Conservation (phyloP, 2,113 vertebrate species). For the Sander lucioperca region DNA sequence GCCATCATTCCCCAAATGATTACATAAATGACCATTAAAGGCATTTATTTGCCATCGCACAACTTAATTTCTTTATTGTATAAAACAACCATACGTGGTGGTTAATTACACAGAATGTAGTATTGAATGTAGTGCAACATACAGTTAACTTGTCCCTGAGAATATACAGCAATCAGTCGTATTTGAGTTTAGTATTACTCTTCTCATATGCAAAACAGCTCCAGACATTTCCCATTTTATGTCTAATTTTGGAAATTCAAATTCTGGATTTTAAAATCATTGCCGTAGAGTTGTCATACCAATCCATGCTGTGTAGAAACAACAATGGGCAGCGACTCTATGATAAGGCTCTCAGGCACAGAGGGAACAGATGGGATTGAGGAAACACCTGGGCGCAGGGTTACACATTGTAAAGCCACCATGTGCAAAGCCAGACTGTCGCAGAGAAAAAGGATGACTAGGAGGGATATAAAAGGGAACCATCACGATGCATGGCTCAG, state of each 20-base stretch:
- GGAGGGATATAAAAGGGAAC: background rate
- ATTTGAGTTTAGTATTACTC: background rate
- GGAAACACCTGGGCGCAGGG: conserved; percentile 69
- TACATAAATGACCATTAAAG: background rate
- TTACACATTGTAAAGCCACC: conserved; percentile 49
- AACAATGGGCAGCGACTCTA: background rate
- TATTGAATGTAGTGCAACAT: background rate
- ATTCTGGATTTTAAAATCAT: background rate
- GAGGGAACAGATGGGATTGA: conserved; percentile 68
- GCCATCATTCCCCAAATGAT: background rate
- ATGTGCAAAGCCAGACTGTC: conserved; percentile 44
- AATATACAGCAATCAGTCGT: background rate
- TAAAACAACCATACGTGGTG: background rate
- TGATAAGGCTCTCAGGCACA: conserved; percentile 28
- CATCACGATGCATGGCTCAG: background rate
- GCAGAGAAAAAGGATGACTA: conserved; percentile 12
- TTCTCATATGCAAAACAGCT: background rate
- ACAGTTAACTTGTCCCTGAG: background rate
- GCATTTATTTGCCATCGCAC: background rate
- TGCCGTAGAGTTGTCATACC: background rate
- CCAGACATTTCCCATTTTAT: background rate
- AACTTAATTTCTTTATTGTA: background rate
- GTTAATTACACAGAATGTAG: background rate
- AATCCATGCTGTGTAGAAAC: background rate
- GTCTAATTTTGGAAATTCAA: background rate